A percentile compares a stretch with the other conserved stretches of the same genome.
Evolutionary conservation across 2,797 vertebrate species (phyloP).

Genomic region (Mallotus villosus): DNA sequence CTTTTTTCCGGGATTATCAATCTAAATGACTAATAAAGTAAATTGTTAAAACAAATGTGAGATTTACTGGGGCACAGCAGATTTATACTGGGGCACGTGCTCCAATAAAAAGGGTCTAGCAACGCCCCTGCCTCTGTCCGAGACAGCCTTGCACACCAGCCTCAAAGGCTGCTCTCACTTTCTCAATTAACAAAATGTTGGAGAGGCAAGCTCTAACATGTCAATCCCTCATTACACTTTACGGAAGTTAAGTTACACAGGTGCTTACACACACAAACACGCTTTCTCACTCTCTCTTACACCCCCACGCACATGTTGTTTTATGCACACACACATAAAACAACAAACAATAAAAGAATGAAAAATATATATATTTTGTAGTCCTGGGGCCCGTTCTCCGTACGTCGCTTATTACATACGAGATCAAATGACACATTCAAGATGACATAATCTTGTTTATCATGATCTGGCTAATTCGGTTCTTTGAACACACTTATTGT

Average conservation of each 20-base stretch:
- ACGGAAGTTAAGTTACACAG: slow-evolving; percentile 23
- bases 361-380: neutral
- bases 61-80: no score
- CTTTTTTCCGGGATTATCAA: no score
- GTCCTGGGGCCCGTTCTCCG: no score
- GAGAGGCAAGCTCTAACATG: slow-evolving; percentile 65
- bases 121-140: neutral
- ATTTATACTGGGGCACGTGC: slow-evolving; percentile 36
- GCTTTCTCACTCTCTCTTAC: slow-evolving; percentile 15
- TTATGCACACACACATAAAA: slow-evolving; percentile 6
- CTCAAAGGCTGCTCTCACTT: slow-evolving; percentile 44
- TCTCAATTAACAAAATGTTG: slow-evolving; percentile 65
- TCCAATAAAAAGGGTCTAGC: slow-evolving; percentile 22
- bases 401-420: no score
- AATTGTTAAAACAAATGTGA: no score
- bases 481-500: no score
- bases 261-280: slow-evolving; percentile 32
- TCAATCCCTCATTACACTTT: slow-evolving; percentile 22
- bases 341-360: slow-evolving; percentile 4
- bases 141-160: slow-evolving; percentile 50
- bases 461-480: no score
- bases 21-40: no score
- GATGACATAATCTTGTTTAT: no score
- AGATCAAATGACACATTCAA: no score
- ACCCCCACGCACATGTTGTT: neutral